Conservation (phyloP, 2,113 vertebrate genomes). For the Rhizomys pruinosus region DNA sequence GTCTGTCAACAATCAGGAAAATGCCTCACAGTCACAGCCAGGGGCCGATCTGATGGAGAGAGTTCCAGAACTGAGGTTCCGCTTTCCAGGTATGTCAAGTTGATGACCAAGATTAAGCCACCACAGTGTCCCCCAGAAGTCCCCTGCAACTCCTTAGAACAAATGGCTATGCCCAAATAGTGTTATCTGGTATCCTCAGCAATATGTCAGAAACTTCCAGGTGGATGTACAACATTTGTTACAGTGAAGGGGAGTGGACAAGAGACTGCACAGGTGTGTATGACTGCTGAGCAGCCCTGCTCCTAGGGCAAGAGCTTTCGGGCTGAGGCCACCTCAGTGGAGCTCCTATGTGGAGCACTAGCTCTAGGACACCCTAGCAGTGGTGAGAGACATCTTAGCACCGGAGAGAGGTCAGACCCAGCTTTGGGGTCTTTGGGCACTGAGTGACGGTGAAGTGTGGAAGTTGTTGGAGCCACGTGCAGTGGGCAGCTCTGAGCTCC, state of each 20-base stretch:
- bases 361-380: not conserved
- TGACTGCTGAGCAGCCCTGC: not conserved
- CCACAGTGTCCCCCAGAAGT: not conserved
- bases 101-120: too few species aligned
- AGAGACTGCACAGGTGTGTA: not conserved
- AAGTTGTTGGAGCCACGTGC: too few species aligned
- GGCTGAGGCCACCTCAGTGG: not conserved
- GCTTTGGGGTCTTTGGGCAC: not conserved
- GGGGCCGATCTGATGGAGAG: too few species aligned
- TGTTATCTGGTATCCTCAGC: not conserved
- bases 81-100: too few species aligned
- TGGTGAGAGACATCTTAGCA: too few species aligned
- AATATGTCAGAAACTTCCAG: not conserved
- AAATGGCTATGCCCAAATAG: not conserved
- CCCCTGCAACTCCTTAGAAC: not conserved
- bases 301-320: not conserved
- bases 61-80: too few species aligned
- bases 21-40: too few species aligned
- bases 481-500: not conserved
- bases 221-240: rapidly evolving
- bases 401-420: not conserved
- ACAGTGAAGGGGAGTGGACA: not conserved
- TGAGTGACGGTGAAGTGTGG: not conserved
- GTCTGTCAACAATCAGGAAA: too few species aligned
- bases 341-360: not conserved